phyloP scores from a whole-genome alignment of 2,113 vertebrate species.

The Heterochromis multidens region DNA sequence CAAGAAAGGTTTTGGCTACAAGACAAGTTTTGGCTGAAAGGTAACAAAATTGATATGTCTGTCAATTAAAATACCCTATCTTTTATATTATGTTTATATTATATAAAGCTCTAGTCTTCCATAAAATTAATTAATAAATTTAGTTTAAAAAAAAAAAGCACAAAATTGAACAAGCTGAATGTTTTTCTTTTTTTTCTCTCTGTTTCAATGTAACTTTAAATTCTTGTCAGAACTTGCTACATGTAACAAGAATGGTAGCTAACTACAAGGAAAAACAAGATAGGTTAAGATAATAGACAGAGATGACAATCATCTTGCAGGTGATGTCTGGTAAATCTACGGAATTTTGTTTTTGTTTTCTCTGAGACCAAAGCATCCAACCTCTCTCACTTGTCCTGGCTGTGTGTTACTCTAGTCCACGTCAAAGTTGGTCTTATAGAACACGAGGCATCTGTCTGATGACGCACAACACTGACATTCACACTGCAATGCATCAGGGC shows the following conservation, averaged over 20 bases:
- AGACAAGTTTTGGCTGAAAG: not conserved
- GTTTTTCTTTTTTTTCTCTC: not conserved
- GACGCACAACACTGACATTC: conserved; percentile 22
- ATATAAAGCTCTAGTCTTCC: not conserved
- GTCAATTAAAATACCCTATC: not conserved
- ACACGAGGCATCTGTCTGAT: conserved; percentile 12
- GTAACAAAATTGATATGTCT: not conserved
- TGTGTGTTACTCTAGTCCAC: not conserved
- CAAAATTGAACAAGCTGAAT: not conserved
- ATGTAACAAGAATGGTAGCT: not conserved
- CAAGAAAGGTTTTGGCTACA: not conserved
- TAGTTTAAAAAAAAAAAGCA: too few species aligned
- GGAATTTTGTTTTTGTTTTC: conserved; percentile 17
- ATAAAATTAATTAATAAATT: too few species aligned
- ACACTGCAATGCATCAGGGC: not conserved
- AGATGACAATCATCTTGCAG: not conserved
- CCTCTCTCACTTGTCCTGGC: conserved; percentile 14
- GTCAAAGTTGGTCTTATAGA: not conserved
- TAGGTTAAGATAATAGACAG: not conserved
- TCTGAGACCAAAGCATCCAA: not conserved
- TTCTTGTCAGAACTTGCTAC: not conserved
- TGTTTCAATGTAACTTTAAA: not conserved
- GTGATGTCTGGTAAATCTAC: conserved; percentile 12
- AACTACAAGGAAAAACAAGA: not conserved
- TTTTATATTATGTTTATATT: not conserved